Conservation (phyloP, 2,113 vertebrate species). For the Corydoras sp. region DNA sequence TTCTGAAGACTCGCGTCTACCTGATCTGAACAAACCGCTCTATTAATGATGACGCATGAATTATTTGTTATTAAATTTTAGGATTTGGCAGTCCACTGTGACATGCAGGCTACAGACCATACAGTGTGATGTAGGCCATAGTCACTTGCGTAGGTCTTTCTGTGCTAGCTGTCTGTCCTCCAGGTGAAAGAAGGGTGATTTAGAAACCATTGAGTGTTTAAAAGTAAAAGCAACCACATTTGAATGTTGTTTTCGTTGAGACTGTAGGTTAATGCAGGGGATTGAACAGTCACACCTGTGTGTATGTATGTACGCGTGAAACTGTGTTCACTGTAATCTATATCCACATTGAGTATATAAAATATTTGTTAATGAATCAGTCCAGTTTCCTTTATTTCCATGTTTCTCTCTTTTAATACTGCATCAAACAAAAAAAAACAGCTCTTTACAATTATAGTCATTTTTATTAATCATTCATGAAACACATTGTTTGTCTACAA, state of each 20-base stretch:
- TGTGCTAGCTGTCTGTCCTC: neutral
- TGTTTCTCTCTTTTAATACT: too few relatives aligned
- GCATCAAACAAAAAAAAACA: too few relatives aligned
- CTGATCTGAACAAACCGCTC: neutral
- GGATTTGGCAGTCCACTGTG: conserved; percentile 15
- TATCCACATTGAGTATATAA: conserved; percentile 71
- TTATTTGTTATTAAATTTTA: neutral
- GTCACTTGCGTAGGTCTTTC: conserved; percentile 4
- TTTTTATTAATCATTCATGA: too few relatives aligned
- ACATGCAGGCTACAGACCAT: conserved; percentile 23
- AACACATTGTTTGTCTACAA: too few relatives aligned
- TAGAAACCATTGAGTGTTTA: too few relatives aligned
- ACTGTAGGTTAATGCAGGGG: conserved; percentile 57
- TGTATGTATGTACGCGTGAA: conserved; percentile 70
- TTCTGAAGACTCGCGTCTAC: too few relatives aligned
- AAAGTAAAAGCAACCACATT: neutral
- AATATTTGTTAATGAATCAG: conserved; percentile 66
- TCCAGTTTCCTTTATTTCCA: neutral
- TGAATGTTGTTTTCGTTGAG: conserved; percentile 28
- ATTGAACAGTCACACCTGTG: conserved; percentile 63
- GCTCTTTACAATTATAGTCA: too few relatives aligned
- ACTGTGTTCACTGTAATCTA: conserved; percentile 74
- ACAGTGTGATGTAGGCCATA: conserved; percentile 1
- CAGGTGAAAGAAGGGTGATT: too few relatives aligned
- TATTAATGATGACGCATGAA: neutral